Base-by-base conservation (phyloP, 2,113 vertebrate genomes). In the Mionectes macconnelli region DNA sequence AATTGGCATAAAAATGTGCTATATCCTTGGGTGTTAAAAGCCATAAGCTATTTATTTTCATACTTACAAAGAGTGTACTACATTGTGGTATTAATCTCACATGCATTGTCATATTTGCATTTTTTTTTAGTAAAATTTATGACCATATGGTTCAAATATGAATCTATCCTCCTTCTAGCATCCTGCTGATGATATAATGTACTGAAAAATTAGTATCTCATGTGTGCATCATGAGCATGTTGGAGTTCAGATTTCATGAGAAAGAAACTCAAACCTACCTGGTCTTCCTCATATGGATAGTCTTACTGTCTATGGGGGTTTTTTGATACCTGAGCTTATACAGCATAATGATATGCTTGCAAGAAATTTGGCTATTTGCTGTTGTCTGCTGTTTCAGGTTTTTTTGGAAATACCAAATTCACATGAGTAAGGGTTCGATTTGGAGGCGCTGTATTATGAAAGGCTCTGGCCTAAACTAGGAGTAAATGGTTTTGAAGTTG, bases 11-110 rank as follows among this genome's bases (percentile, higher is more conserved):
- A 74, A 84, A 96, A 91, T 76, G 81, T 94, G 53, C 67, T 92
- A 53, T 91, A 86, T 93, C 74, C 64, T 83, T 90, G 57, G 79
- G 76, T 93, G 93, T 92, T 94, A 95, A 91, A 95, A 96, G 84
- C 74, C n/a, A 44, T 89, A 90, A 88, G 74, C 67, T 90, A 95
- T 95, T 94, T 96, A 91, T 96, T 96, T 89, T 87, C 66, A 39
- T 92, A 40, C 64, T 95, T 95, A 83, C 62, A 83, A 66, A 95
- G 77, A 81, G n/a, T 53, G 52, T 87, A 64, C 63, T 86, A 70
- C 59, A 53, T 50, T 93, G 78, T 88, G 66, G 56, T 82, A 75
- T 87, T 89, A 89, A 91, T 94, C 55, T 78, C 66, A 67, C 55
- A 55, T 60, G 64, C 31, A 47, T 70, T 67, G 59, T 86, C 50